Percentiles rank a stretch among this genome's conserved stretches.
phyloP scores from a whole-genome alignment of 2,888 invertebrate species.

The Apamea epomidion region DNA sequence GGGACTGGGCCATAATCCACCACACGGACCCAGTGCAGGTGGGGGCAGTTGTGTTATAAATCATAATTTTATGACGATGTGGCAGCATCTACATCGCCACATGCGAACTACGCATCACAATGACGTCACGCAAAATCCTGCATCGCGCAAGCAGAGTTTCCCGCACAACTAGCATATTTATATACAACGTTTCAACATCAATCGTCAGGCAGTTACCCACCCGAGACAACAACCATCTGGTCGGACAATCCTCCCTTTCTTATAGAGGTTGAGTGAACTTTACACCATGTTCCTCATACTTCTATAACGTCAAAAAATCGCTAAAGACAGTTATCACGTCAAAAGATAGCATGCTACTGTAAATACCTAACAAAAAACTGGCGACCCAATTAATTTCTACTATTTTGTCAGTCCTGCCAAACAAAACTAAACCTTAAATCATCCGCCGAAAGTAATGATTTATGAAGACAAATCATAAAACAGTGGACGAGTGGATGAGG shows the following conservation, averaged over 20 bases:
- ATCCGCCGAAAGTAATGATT: slow-evolving; percentile 37
- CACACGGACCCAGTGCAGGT: neutral
- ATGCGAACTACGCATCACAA: neutral
- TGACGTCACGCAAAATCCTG: neutral
- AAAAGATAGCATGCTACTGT: neutral
- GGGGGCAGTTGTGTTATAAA: neutral
- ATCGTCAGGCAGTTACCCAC: neutral
- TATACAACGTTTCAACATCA: neutral
- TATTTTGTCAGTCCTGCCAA: neutral
- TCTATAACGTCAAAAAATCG: neutral
- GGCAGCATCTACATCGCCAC: neutral
- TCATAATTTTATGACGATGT: neutral
- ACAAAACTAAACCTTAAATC: slow-evolving; percentile 32
- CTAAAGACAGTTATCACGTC: neutral
- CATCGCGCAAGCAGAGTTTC: neutral
- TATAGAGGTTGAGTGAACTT: neutral
- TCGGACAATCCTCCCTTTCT: neutral
- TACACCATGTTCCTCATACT: neutral
- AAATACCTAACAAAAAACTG: neutral
- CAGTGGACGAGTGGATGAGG: slow-evolving; percentile 43
- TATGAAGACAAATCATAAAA: slow-evolving; percentile 62
- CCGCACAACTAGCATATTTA: neutral
- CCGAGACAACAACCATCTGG: neutral
- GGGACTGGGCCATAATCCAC: neutral
- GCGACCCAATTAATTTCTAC: slow-evolving; percentile 4